phyloP scores from a whole-genome alignment of 1,140 invertebrate species.

The Drosophila yakuba region DNA sequence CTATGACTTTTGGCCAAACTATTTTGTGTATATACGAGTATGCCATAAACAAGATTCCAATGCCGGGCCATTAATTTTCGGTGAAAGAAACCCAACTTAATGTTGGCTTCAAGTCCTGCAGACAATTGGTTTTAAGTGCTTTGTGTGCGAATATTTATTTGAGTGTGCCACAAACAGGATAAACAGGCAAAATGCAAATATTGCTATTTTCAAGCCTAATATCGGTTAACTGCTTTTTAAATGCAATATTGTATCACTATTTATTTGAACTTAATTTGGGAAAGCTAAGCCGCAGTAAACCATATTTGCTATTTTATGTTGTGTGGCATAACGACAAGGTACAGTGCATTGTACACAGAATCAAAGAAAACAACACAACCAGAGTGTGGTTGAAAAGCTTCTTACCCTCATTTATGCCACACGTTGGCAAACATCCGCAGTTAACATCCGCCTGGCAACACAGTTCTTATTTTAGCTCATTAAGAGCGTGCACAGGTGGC shows the following conservation, averaged over 20 bases:
- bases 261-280: background rate
- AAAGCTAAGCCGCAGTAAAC: too few species aligned
- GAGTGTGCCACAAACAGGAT: background rate
- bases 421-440: slow-evolving; percentile 6
- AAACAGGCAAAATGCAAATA: background rate
- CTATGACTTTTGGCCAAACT: slow-evolving; percentile 26
- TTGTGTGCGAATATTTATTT: background rate
- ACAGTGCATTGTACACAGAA: too few species aligned
- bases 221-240: background rate
- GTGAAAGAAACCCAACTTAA: slow-evolving; percentile 1
- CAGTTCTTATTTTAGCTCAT: slow-evolving; percentile 27
- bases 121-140: background rate
- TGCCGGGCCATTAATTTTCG: slow-evolving; percentile 20
- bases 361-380: too few species aligned
- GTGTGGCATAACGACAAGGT: too few species aligned
- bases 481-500: slow-evolving; percentile 24
- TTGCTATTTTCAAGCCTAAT: background rate
- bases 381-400: too few species aligned
- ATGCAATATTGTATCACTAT: background rate
- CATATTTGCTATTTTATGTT: too few species aligned
- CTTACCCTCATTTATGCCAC: too few species aligned
- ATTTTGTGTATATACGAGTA: slow-evolving; percentile 12
- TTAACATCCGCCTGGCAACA: slow-evolving; percentile 36
- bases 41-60: slow-evolving; percentile 37
- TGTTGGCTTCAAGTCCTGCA: slow-evolving; percentile 4